Percentiles rank a stretch among this genome's conserved stretches.
These are phyloP conservation scores for Campopleginae sp. DNA, from an alignment of 2,888 invertebrate genomes.

Conservation along the genomic window DNA sequence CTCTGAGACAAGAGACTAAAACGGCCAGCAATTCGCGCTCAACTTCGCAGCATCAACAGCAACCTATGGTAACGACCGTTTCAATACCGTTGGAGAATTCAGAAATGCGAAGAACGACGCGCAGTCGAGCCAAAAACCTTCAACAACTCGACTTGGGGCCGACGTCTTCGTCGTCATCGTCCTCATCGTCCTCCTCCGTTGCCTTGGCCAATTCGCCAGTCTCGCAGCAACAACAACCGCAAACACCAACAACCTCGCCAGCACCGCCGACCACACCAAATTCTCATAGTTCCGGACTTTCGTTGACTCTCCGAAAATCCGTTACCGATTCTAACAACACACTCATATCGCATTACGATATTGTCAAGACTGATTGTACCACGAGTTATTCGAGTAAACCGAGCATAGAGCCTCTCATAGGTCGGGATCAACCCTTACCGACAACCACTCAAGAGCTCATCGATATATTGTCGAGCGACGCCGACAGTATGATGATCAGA, in stretches of 20 bases:
- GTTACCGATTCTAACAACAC: constrained; percentile 82
- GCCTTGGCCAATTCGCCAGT: not conserved
- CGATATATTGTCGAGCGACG: constrained; percentile 81
- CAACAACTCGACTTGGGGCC: constrained; percentile 75
- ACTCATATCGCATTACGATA: constrained; percentile 82
- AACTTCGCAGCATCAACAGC: constrained; percentile 63
- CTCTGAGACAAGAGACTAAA: constrained; percentile 70
- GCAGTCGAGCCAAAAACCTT: constrained; percentile 81
- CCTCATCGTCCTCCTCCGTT: constrained; percentile 8
- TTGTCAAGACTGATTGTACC: constrained; percentile 82
- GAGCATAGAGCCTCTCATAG: constrained; percentile 77
- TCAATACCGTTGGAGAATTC: constrained; percentile 79
- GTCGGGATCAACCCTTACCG: constrained; percentile 80
- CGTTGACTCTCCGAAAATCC: constrained; percentile 81
- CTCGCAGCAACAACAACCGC: not conserved
- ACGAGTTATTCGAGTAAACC: constrained; percentile 77
- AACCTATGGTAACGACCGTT: constrained; percentile 78
- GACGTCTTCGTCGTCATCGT: constrained; percentile 38
- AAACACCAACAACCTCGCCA: constrained; percentile 29
- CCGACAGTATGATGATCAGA: constrained; percentile 73
- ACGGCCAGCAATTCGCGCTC: constrained; percentile 43
- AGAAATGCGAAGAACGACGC: constrained; percentile 81
- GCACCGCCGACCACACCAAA: constrained; percentile 72
- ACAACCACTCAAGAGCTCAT: constrained; percentile 82
- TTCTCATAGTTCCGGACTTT: constrained; percentile 77